Percentiles rank a stretch among this genome's conserved stretches.
phyloP scores from a whole-genome alignment of 1,140 invertebrate species.

The Aphidius ervi region DNA sequence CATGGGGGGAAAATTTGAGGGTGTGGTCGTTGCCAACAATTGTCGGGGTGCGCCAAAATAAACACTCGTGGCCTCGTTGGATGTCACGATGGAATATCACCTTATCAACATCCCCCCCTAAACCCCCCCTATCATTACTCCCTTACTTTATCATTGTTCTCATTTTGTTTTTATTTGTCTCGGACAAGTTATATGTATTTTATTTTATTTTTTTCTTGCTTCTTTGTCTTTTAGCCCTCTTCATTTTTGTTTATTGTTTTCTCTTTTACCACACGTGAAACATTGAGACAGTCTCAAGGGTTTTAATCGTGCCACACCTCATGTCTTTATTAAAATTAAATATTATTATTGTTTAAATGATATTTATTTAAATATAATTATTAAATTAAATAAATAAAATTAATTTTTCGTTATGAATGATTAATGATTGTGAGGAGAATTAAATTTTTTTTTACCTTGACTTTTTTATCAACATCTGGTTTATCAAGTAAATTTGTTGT shows the following conservation, averaged over 20 bases:
- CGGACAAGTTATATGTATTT: not conserved
- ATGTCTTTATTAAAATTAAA: constrained; percentile 5
- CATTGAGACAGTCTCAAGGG: constrained; percentile 21
- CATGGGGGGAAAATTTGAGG: constrained; percentile 24
- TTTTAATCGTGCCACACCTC: constrained; percentile 24
- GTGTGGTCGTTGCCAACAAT: constrained; percentile 41
- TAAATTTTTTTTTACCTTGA: constrained; percentile 50
- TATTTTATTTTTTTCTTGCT: constrained; percentile 13
- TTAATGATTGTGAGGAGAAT: no score
- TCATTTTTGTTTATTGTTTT: not conserved
- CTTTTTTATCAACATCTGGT: constrained; percentile 56
- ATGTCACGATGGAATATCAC: constrained; percentile 14
- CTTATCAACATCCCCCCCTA: constrained; percentile 10
- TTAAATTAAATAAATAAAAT: no score
- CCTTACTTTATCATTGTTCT: not conserved
- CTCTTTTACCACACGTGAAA: not conserved
- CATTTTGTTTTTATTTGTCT: constrained; percentile 4
- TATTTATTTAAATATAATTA: not conserved
- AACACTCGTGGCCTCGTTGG: constrained; percentile 35
- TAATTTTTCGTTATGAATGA: no score
- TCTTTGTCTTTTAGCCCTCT: no score
- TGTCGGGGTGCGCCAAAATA: constrained; percentile 40
- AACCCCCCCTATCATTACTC: not conserved
- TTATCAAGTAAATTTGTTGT: constrained; percentile 49
- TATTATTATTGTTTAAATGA: not conserved